Evolutionary conservation across 2,888 invertebrate species (phyloP).

Genomic region (Calliscelio sp.): DNA sequence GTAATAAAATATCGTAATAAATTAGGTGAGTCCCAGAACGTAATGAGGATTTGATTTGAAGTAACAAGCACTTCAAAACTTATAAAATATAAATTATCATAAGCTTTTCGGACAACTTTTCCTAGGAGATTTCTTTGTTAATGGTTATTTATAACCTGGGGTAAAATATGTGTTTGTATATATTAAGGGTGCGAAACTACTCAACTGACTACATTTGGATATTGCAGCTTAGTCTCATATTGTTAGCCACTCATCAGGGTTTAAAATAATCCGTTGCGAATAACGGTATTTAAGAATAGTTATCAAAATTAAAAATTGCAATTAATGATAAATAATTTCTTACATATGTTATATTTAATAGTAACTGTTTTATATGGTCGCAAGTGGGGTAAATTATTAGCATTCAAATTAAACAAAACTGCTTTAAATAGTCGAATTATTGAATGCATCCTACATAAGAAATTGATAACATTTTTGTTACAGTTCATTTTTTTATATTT

Average conservation of each 20-base stretch:
- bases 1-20: constrained; percentile 19
- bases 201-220: constrained; percentile 63
- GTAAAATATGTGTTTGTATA: constrained; percentile 68
- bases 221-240: constrained; percentile 43
- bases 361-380: too few species aligned
- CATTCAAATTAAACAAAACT: too few species aligned
- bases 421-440: too few species aligned
- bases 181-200: constrained; percentile 69
- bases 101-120: constrained; percentile 46
- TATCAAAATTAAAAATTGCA: too few species aligned
- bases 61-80: constrained; percentile 57
- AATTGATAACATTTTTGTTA: too few species aligned
- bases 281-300: constrained; percentile 44
- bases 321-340: too few species aligned
- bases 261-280: constrained; percentile 61
- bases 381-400: too few species aligned
- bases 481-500: too few species aligned
- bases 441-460: too few species aligned
- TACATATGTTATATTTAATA: too few species aligned
- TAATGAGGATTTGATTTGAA: constrained; percentile 68
- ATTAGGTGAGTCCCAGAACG: constrained; percentile 19
- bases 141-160: constrained; percentile 68
- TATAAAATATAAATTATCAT: constrained; percentile 64
- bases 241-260: constrained; percentile 37
- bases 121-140: constrained; percentile 58